Evolutionary conservation across 2,797 vertebrate genomes (phyloP), one percentile per base, ranked within the genome.

Genomic region (Rhabdophis nuchalis): DNA sequence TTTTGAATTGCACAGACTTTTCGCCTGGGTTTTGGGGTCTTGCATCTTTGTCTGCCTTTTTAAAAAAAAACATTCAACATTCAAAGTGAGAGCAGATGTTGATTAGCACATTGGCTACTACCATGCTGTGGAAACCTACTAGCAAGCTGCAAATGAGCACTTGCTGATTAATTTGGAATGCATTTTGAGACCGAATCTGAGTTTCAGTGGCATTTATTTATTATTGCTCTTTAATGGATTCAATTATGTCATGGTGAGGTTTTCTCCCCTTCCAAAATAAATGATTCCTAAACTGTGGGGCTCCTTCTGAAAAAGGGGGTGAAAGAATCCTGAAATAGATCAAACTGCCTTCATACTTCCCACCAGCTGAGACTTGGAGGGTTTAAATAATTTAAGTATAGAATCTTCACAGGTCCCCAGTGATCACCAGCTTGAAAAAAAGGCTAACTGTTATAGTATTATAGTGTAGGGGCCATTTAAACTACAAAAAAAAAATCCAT

Each of bases 31-130:
- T 36, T 27, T 53, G 85, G 16, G 25, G 56, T 86, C 60, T 50
- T 91, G 20, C 23, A 13, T 61, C 57, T 53, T 77, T 57, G 77
- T 41, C 23, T 53, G 12, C 5, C 12, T 52, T 86, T 85, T 60
- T 6, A 0, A 4, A 29, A 61, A 60, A 25, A 50, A 36, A 58
- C n/a, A 7, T 86, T 86, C 23, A 61, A 52, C 18, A 6, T 32
- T 91, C 29, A 60, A 25, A 90, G 36, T n/a, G 58, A 91, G 57
- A 91, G 57, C 90, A 91, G 90, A 85, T 91, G 90, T 91, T n/a
- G 46, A 86, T 86, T 53, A 82, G 36, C 82, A 58, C 89, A 85
- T 90, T 86, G 90, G 82, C 90, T 86, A 64, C 16, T 36, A 50
- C 60, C 27, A 61, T 8, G 86, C 41, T 86, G 46, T 61, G 82